phyloP scores from a whole-genome alignment of 2,797 vertebrate species.

The Threskiornis aethiopicus region DNA sequence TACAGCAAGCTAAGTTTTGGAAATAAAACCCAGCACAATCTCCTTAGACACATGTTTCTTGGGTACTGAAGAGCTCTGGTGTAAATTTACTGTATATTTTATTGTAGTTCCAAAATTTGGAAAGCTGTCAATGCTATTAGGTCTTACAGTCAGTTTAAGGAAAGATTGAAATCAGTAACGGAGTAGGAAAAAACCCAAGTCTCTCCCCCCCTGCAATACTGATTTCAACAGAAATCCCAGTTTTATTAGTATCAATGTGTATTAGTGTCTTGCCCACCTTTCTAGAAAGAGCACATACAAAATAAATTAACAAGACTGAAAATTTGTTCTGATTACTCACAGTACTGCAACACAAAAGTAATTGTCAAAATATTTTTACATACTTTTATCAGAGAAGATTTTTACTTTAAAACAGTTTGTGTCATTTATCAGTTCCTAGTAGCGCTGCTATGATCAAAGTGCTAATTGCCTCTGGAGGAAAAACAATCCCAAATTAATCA shows the following conservation, averaged over 20 bases:
- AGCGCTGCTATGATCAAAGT: neutral
- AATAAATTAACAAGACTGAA: neutral
- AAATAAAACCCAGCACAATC: neutral
- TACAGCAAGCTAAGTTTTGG: neutral
- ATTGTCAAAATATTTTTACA: neutral
- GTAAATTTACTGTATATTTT: neutral
- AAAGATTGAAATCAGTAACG: neutral
- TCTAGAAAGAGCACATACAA: neutral
- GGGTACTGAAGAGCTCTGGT: neutral
- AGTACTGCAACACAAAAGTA: neutral
- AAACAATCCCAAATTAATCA: neutral
- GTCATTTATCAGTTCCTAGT: neutral
- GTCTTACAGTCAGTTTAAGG: neutral
- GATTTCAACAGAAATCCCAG: neutral
- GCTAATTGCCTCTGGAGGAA: neutral
- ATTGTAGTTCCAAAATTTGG: neutral
- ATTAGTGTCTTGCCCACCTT: neutral
- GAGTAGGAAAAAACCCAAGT: fast-evolving
- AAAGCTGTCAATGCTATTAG: neutral
- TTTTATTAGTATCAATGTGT: neutral
- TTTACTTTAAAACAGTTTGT: neutral
- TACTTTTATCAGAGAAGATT: neutral
- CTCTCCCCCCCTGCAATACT: fast-evolving
- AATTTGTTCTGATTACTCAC: neutral
- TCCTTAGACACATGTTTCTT: neutral